phyloP scores from a whole-genome alignment of 1,140 invertebrate genomes.

The Idris sp. region DNA sequence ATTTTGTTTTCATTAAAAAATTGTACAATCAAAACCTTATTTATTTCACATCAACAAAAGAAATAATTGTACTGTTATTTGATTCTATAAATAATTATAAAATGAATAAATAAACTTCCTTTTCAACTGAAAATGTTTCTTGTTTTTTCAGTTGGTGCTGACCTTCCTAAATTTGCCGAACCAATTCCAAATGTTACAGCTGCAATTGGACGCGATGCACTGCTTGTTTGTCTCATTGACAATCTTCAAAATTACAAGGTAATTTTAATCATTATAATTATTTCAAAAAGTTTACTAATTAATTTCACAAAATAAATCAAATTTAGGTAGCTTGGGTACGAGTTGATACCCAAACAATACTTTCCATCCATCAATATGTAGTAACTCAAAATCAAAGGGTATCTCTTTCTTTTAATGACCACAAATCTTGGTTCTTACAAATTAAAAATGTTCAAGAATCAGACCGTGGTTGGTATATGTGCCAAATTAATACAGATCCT shows the following conservation, averaged over 20 bases:
- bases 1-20: too few relatives aligned
- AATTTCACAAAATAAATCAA: too few relatives aligned
- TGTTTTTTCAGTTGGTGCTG: conserved; percentile 78
- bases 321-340: conserved; percentile 95
- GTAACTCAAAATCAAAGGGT: conserved; percentile 93
- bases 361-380: conserved; percentile 92
- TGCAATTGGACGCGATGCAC: conserved; percentile 90
- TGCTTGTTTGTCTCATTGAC: conserved; percentile 95
- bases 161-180: conserved; percentile 90
- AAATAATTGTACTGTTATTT: too few relatives aligned
- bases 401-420: conserved; percentile 90
- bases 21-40: too few relatives aligned
- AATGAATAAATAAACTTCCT: too few relatives aligned
- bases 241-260: conserved; percentile 94
- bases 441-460: conserved; percentile 89
- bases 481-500: conserved; percentile 91
- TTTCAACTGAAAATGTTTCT: neutral
- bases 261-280: conserved; percentile 67
- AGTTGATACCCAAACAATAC: conserved; percentile 93
- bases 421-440: conserved; percentile 92
- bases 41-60: too few relatives aligned
- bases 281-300: too few relatives aligned
- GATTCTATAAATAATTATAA: too few relatives aligned
- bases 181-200: conserved; percentile 95
- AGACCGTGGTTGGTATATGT: conserved; percentile 91